phyloP scores from a whole-genome alignment of 2,113 vertebrate genomes.

The Sinosuthora webbiana region DNA sequence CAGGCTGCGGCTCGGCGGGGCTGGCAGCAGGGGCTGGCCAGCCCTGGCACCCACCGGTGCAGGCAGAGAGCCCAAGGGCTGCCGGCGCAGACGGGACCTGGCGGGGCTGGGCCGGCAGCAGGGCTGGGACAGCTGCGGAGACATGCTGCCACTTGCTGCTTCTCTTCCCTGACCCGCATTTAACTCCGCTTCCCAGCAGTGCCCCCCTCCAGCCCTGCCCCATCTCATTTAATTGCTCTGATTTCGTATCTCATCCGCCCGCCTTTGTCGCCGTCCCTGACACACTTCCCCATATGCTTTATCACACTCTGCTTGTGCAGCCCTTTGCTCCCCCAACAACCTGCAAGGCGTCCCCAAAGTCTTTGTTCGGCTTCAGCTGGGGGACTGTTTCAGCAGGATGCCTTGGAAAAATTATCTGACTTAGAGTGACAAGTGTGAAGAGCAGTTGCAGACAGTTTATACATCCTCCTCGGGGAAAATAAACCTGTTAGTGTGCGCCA shows the following conservation, averaged over 20 bases:
- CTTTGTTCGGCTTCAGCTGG: not conserved
- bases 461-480: constrained; percentile 49
- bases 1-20: not conserved
- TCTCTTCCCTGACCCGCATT: not conserved
- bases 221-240: not conserved
- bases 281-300: not conserved
- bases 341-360: not conserved
- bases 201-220: not conserved
- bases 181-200: not conserved
- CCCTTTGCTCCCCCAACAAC: not conserved
- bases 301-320: fast-evolving
- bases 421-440: constrained; percentile 59
- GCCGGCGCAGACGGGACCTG: not conserved
- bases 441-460: constrained; percentile 65
- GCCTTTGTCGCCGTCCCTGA: not conserved
- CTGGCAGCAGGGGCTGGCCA: not conserved
- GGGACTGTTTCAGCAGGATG: not conserved
- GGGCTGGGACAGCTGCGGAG: not conserved
- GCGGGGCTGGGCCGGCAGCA: not conserved
- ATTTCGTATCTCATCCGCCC: fast-evolving
- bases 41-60: fast-evolving
- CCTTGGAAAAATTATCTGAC: constrained; percentile 29
- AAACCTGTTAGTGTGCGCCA: constrained; percentile 51
- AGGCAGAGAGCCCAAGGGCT: not conserved
- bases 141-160: not conserved